These are phyloP conservation scores for Nothocercus nigrocapillus DNA, from an alignment of 2,113 vertebrate genomes.

Conservation along the genomic window DNA sequence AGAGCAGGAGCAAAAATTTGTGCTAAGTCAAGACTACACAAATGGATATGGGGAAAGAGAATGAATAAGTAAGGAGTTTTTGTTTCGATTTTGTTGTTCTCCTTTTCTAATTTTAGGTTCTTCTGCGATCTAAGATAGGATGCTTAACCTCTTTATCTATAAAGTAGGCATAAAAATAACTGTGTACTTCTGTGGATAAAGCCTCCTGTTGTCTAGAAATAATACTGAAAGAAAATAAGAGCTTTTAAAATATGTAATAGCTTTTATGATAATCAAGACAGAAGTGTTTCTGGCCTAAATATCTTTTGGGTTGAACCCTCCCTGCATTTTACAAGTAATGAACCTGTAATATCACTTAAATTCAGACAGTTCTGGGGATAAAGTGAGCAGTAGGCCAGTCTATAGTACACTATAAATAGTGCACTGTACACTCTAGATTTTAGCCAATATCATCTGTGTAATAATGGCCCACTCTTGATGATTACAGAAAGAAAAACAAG, in stretches of 20 bases:
- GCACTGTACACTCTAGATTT: not conserved
- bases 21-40: not conserved
- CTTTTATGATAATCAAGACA: not conserved
- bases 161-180: not conserved
- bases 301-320: not conserved
- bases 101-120: not conserved
- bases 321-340: not conserved
- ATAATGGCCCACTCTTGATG: not conserved
- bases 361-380: not conserved
- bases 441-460: not conserved
- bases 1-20: not conserved
- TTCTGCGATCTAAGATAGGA: not conserved
- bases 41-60: not conserved
- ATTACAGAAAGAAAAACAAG: not conserved
- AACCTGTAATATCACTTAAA: not conserved
- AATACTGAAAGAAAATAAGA: not conserved
- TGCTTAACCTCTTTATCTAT: not conserved
- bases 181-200: not conserved
- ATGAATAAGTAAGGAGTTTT: rapidly evolving
- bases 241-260: not conserved
- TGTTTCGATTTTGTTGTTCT: not conserved
- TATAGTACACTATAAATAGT: not conserved
- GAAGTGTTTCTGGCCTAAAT: not conserved
- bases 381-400: not conserved
- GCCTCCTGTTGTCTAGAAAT: not conserved